Evolutionary conservation across 2,113 vertebrate genomes (phyloP), one percentile per base, ranked within the genome.

Genomic region (Donacobius atricapilla): DNA sequence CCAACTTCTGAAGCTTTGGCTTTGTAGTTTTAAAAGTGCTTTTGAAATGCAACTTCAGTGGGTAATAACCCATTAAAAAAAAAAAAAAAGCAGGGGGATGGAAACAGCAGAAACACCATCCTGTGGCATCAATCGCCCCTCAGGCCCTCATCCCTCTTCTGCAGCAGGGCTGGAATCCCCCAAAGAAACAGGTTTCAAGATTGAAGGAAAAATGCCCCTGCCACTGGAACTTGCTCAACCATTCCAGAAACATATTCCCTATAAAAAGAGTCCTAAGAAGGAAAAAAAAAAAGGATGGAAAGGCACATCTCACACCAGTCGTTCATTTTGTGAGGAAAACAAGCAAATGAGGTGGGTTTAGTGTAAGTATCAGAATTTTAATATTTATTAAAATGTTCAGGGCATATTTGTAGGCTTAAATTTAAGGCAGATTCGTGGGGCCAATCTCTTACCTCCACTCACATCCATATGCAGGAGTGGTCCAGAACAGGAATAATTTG

Each of bases 281-380:
- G 18, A 8, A 44, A 45, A 44, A 83, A 83, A 83, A 70, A 45
- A 8, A 47, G 23, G 48, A 35, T 7, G 39, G 51, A 58, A 85
- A 85, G 27, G 7, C 30, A n/a, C 4, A 4, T 21, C 37, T 22
- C 37, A 27, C 23, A 33, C 24, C 10, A 78, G 72, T 9, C 18
- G 22, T 37, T 40, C n/a, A 4, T 8, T 57, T 44, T 53, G 44
- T 37, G 65, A 53, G 72, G 19, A 16, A 47, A 58, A 60, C 4
- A n/a, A 31, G 47, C 66, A 89, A 81, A 70, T 0, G 0, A n/a
- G 18, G 28, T n/a, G 20, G 75, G 5, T 0, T 0, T 2, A 5
- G 15, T 23, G 12, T 66, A 53, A 58, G 3, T 6, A 66, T 13
- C 8, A 20, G 44, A 39, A 10, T 12, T 33, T 57, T 35, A 66